A percentile compares a stretch with the other conserved stretches of the same genome.
Conservation (phyloP, 2,888 invertebrate genomes). For the Alloscopus bannaensis region DNA sequence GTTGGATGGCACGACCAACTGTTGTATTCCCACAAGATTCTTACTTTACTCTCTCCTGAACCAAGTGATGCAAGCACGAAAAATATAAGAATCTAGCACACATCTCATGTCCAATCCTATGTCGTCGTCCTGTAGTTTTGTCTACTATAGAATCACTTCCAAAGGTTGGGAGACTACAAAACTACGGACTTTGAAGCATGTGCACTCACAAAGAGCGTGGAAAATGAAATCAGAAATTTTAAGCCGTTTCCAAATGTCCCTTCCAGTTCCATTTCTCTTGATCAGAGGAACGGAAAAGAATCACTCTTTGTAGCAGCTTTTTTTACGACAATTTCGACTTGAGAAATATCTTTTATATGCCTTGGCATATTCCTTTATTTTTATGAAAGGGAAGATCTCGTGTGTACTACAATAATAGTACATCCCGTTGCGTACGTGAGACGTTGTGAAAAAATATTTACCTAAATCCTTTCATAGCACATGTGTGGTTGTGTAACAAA, state of each 20-base stretch:
- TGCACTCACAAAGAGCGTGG: constrained; percentile 7
- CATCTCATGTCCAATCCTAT: constrained; percentile 28
- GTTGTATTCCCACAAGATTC: constrained; percentile 59
- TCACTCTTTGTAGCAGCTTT: constrained; percentile 25
- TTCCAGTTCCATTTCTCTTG: constrained; percentile 50
- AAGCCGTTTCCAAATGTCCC: constrained; percentile 56
- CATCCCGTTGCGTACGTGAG: constrained; percentile 44
- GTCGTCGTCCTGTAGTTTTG: constrained; percentile 51
- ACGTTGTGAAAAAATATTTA: no score
- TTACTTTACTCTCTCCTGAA: constrained; percentile 3
- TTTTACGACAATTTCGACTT: neutral
- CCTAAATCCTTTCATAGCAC: constrained; percentile 17
- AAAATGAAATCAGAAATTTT: constrained; percentile 50
- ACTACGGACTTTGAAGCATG: neutral
- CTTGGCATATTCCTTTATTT: no score
- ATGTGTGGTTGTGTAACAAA: constrained; percentile 36
- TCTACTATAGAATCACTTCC: constrained; percentile 17
- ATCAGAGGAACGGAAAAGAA: constrained; percentile 52
- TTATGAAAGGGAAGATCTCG: constrained; percentile 5
- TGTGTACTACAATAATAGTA: constrained; percentile 25
- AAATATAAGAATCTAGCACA: constrained; percentile 5
- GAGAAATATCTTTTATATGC: neutral
- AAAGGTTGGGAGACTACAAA: neutral
- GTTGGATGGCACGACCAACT: constrained; percentile 49
- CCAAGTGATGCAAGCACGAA: neutral